Conservation (phyloP, 2,888 invertebrate genomes). For the Temnothorax unifasciatus region DNA sequence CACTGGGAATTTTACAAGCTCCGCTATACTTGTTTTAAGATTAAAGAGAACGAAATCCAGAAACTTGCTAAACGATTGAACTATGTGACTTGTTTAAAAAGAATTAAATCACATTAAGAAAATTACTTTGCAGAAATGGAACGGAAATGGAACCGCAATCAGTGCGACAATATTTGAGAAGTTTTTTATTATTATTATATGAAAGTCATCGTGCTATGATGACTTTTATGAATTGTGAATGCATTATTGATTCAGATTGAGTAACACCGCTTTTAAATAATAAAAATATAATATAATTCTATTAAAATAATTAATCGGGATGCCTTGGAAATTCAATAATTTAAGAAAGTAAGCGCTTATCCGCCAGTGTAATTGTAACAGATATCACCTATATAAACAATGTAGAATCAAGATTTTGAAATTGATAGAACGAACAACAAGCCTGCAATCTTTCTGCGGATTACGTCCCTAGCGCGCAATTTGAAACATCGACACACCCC, state of each 20-base stretch:
- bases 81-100: constrained; percentile 39
- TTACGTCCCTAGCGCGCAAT: constrained; percentile 49
- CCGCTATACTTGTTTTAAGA: constrained; percentile 34
- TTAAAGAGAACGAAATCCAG: constrained; percentile 45
- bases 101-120: constrained; percentile 43
- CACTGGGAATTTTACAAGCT: constrained; percentile 51
- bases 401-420: constrained; percentile 47
- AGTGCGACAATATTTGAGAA: neutral
- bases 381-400: constrained; percentile 42
- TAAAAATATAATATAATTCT: constrained; percentile 3
- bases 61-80: constrained; percentile 48
- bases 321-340: neutral
- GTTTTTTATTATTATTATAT: neutral
- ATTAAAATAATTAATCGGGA: constrained; percentile 16
- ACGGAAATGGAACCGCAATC: constrained; percentile 8
- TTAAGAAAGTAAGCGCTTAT: constrained; percentile 5
- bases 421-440: constrained; percentile 52
- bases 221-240: neutral
- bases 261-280: neutral
- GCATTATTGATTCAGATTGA: neutral
- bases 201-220: neutral
- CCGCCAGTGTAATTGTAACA: constrained; percentile 24
- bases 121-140: constrained; percentile 9
- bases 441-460: constrained; percentile 55
- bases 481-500: constrained; percentile 55